Percentiles rank a stretch among this genome's conserved stretches.
phyloP scores from a whole-genome alignment of 1,140 invertebrate species.

The Papilio aristodemus region DNA sequence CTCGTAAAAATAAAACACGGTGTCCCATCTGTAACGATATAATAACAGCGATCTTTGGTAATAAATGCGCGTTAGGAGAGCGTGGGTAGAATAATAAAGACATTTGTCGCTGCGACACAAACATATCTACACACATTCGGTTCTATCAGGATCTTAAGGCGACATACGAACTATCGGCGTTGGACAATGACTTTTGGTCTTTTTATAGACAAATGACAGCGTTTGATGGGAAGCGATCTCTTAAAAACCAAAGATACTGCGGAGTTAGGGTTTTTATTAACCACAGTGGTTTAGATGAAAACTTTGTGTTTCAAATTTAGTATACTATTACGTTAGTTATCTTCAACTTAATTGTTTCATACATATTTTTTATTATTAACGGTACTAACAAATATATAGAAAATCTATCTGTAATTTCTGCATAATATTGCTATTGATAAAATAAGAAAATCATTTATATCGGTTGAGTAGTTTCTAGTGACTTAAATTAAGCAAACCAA shows the following conservation, averaged over 20 bases:
- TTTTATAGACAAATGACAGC: background rate
- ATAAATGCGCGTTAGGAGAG: conserved; percentile 40
- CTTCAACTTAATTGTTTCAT: too few species aligned
- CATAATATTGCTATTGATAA: too few species aligned
- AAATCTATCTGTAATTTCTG: too few species aligned
- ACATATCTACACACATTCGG: conserved; percentile 43
- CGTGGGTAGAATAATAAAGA: conserved; percentile 71
- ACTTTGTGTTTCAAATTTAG: too few species aligned
- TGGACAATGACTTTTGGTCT: background rate
- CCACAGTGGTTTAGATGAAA: background rate
- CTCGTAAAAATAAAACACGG: conserved; percentile 29
- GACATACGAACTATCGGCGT: conserved; percentile 8
- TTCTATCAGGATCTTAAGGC: conserved; percentile 36
- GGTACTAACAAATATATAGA: too few species aligned
- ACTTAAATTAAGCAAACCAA: too few species aligned
- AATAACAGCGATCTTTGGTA: conserved; percentile 31
- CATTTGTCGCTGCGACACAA: conserved; percentile 55
- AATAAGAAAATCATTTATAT: too few species aligned
- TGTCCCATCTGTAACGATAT: conserved; percentile 24
- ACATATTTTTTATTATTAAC: too few species aligned
- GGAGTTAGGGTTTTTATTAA: background rate
- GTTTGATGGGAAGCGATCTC: background rate
- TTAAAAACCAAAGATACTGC: background rate
- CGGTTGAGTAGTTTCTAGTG: too few species aligned
- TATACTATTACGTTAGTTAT: too few species aligned